Evolutionary conservation across 2,888 invertebrate genomes (phyloP), one percentile per base, ranked within the genome.

Genomic region (Cephus rjabovi): DNA sequence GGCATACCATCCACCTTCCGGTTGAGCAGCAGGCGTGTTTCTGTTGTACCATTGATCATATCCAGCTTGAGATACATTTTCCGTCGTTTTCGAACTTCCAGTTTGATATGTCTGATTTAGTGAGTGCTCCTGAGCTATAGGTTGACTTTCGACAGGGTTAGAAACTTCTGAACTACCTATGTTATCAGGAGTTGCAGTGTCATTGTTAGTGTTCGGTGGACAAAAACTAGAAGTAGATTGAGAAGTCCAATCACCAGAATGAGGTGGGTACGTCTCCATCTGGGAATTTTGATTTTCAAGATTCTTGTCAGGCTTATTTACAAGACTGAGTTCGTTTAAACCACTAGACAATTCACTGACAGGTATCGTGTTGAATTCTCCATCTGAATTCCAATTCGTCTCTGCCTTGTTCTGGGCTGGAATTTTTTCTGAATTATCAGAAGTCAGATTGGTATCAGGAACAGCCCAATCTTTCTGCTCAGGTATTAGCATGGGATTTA

Each of bases 31-130:
- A 31, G 87, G 71, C 4, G 84, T 76, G 75, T 80, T 88, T 56
- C 89, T 89, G 69, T 90, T 91, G 79, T 91, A 91, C 91, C 91
- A 91, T 31, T 91, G 90, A 80, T 91, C 91, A 40, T 90, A 91
- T 37, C 86, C 87, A 23, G 84, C 83, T 69, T 85, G 85, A 6
- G 85, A 74, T 34, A 80, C 34, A 31, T 78, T 83, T 40, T 85
- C 87, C 23, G 75, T 12, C n/a, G 74, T 33, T 12, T 74, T 78
- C 69, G 81, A 81, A 40, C 76, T 80, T 2, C 74, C 75, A 33
- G 79, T 15, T 12, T 76, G 77, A 78, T 80, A 80, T 15, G 77
- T 56, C 76, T 75, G 79, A 31, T 79, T 69, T 33, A 73, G 34
- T 3, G 70, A 33, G 69, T 81, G 82, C 30, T 87, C 84, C 77